These are phyloP conservation scores for Paramormyrops kingsleyae DNA, from an alignment of 2,113 vertebrate genomes.

Conservation along the genomic window DNA sequence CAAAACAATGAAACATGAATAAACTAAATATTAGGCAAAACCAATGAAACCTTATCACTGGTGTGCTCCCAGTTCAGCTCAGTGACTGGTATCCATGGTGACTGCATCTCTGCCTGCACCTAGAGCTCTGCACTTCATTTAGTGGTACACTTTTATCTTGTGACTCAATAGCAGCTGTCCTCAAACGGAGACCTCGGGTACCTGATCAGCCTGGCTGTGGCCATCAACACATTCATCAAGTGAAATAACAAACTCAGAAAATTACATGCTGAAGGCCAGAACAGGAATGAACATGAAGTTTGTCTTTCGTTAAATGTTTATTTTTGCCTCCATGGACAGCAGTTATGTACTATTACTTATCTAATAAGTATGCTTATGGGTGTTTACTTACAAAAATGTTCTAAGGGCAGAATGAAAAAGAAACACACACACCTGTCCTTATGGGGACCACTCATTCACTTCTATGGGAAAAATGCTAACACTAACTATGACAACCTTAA, in stretches of 20 bases:
- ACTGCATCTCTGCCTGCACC: not conserved
- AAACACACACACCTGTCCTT: too few relatives aligned
- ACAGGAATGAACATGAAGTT: not conserved
- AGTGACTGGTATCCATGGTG: not conserved
- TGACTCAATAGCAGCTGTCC: not conserved
- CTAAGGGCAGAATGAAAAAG: too few relatives aligned
- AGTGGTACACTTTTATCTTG: not conserved
- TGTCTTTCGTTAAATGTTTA: not conserved
- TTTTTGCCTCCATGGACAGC: not conserved
- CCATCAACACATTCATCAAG: not conserved
- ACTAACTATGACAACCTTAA: too few relatives aligned
- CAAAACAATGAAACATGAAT: not conserved
- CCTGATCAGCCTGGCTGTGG: not conserved
- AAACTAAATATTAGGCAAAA: not conserved
- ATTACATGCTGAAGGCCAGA: not conserved
- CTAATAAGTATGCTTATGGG: too few relatives aligned
- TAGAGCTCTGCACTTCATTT: not conserved
- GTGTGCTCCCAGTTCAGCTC: not conserved
- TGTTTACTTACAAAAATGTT: too few relatives aligned
- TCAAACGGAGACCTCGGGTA: not conserved
- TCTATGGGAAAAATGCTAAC: too few relatives aligned
- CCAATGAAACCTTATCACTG: not conserved
- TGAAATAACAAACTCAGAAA: not conserved
- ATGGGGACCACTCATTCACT: too few relatives aligned
- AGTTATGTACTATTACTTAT: not conserved